Evolutionary conservation across 1,140 invertebrate species (phyloP).

Genomic region (Pantala flavescens): DNA sequence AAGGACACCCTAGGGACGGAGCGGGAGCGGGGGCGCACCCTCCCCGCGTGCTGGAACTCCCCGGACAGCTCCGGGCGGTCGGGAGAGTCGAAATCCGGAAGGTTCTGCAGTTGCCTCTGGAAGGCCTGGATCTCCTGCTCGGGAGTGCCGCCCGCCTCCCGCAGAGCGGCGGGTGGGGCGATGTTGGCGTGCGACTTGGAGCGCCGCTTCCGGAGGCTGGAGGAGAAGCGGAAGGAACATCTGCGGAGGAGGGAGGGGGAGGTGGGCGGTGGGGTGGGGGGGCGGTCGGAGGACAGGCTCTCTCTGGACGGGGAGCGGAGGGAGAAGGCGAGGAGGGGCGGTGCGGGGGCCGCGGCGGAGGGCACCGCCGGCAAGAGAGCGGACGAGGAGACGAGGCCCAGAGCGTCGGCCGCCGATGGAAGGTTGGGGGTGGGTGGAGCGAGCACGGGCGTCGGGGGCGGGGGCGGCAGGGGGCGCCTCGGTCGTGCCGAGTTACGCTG

Average conservation of each 20-base stretch:
- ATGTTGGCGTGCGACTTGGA: conserved; percentile 33
- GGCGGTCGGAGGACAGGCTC: conserved; percentile 24
- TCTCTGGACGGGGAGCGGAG: conserved; percentile 30
- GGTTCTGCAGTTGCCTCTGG: conserved; percentile 42
- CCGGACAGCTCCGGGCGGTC: conserved; percentile 24
- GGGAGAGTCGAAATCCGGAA: conserved; percentile 38
- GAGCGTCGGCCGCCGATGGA: conserved; percentile 15
- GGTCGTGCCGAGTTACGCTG: conserved; percentile 13
- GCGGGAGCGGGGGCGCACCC: conserved; percentile 36
- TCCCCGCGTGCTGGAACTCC: conserved; percentile 25
- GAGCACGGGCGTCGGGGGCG: neutral
- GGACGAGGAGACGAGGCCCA: conserved; percentile 22
- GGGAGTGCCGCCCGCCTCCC: conserved; percentile 28
- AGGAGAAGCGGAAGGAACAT: conserved; percentile 23
- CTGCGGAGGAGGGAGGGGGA: neutral
- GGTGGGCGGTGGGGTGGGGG: conserved; percentile 5
- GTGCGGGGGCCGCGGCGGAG: conserved; percentile 20
- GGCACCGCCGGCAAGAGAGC: conserved; percentile 26
- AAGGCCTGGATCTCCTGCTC: conserved; percentile 43
- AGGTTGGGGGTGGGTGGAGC: neutral
- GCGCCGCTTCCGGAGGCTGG: conserved; percentile 29
- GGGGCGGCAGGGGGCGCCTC: conserved; percentile 22
- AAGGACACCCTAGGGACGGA: conserved; percentile 42
- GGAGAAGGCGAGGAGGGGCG: conserved; percentile 29
- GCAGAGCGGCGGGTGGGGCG: conserved; percentile 20